Base-by-base conservation (phyloP, 2,113 vertebrate genomes). In the Takifugu bimaculatus region DNA sequence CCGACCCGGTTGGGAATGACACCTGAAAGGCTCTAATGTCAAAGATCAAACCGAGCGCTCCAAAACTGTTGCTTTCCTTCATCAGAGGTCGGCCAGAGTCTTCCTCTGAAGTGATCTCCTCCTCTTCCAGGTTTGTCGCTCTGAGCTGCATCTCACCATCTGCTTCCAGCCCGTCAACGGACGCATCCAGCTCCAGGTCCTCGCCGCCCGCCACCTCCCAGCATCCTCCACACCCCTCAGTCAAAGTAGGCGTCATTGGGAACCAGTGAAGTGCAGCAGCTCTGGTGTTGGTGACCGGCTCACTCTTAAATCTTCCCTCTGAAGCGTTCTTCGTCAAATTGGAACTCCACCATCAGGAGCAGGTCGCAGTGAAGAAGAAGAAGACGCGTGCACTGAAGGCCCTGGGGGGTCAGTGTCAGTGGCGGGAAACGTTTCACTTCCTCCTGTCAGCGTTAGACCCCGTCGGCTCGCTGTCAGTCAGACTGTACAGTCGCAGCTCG, bases 111-210 rank as follows among this genome's bases (percentile, higher is more conserved):
- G 5, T 32, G 29, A 3, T 32, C 29, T 32, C n/a, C 0, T 53
- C 4, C 0, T 90, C 57, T 65, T 80, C 6, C 86, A 99, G 97
- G 89, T 90, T 61, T 93, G 88, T 69, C 90, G 84, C 7, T 88
- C 93, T 39, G 94, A 96, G 85, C 91, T 99, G 66, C 93, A 94
- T 74, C 39, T 99, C 65, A 90, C 93, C 77, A 94, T 91, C 68
- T 98, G 96, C 90, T 99, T 99, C 81, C 97, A 99, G 87, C 93
- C 97, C 0, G 89, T 96, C 82, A 96, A 91, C 56, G 92, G 92
- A 61, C 92, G 96, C 75, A 93, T 99, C 85, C 96, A 98, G 83
- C 82, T 99, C 63, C 94, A 97, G 76, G 92, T 97, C 79, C 91
- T 95, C 42, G 91, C 91, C 50, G 95, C 93, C 26, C 96, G 94